phyloP scores from a whole-genome alignment of 2,113 vertebrate species.

The Atherinomorus stipes region DNA sequence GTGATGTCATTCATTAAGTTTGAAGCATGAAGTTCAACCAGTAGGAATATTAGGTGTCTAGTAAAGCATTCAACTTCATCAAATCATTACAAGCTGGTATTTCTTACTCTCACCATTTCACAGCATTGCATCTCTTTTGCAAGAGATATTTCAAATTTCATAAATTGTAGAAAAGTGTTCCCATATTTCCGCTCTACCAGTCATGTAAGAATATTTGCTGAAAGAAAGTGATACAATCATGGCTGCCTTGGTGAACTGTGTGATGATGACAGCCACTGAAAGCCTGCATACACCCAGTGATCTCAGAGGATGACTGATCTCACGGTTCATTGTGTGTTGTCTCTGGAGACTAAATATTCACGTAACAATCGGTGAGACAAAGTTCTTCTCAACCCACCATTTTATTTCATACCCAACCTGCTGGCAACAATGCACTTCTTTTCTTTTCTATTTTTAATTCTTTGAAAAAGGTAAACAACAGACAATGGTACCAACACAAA shows the following conservation, averaged over 20 bases:
- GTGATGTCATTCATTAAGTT: conserved; percentile 23
- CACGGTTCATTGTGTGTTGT: background rate
- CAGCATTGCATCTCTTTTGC: background rate
- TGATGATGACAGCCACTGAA: conserved; percentile 7
- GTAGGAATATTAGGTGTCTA: background rate
- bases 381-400: background rate
- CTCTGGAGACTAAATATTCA: background rate
- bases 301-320: conserved; percentile 10
- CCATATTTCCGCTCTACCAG: background rate
- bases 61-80: background rate
- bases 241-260: conserved; percentile 24
- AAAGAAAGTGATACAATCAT: conserved; percentile 46
- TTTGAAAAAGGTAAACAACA: conserved; percentile 7
- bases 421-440: background rate
- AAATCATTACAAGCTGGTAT: background rate
- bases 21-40: too few species aligned
- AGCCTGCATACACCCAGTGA: conserved; percentile 41
- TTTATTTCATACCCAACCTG: background rate
- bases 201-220: conserved; percentile 5
- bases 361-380: background rate
- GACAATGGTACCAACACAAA: conserved; percentile 21
- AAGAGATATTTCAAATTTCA: conserved; percentile 4
- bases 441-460: background rate
- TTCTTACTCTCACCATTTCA: background rate
- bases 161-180: conserved; percentile 16